phyloP scores from a whole-genome alignment of 2,113 vertebrate genomes.

The Numenius arquata region DNA sequence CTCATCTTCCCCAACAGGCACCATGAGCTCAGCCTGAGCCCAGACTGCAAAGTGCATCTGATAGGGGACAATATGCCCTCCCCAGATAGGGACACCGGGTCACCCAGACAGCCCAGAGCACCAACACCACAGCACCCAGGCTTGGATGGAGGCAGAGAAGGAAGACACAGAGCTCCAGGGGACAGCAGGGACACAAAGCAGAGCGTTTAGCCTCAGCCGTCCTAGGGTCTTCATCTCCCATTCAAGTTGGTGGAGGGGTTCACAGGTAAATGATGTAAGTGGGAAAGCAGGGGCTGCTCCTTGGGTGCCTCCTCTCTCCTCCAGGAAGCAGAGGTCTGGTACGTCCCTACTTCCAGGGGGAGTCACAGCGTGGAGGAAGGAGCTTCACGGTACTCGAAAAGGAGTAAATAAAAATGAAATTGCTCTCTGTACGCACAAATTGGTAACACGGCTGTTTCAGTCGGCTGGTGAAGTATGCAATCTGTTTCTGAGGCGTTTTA shows the following conservation, averaged over 20 bases:
- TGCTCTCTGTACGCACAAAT: neutral
- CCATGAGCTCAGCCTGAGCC: neutral
- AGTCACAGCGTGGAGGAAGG: accelerated
- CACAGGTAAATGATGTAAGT: neutral
- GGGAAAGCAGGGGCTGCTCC: neutral
- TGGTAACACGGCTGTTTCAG: neutral
- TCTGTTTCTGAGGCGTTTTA: neutral
- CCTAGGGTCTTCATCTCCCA: accelerated
- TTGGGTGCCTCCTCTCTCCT: neutral
- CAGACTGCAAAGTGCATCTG: neutral
- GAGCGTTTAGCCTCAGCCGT: accelerated
- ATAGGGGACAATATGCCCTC: neutral
- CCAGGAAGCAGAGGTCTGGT: neutral
- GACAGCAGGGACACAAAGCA: neutral
- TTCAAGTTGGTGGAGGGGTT: neutral
- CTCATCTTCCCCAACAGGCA: neutral
- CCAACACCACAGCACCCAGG: neutral
- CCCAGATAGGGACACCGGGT: neutral
- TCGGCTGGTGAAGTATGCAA: neutral
- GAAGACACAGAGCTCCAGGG: neutral
- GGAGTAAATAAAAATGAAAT: neutral
- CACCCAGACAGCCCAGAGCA: neutral
- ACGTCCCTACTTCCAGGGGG: accelerated
- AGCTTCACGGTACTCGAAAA: neutral
- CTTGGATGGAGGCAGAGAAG: accelerated